Evolutionary conservation across 1,140 invertebrate genomes (phyloP).

Genomic region (Ganaspis sp.): DNA sequence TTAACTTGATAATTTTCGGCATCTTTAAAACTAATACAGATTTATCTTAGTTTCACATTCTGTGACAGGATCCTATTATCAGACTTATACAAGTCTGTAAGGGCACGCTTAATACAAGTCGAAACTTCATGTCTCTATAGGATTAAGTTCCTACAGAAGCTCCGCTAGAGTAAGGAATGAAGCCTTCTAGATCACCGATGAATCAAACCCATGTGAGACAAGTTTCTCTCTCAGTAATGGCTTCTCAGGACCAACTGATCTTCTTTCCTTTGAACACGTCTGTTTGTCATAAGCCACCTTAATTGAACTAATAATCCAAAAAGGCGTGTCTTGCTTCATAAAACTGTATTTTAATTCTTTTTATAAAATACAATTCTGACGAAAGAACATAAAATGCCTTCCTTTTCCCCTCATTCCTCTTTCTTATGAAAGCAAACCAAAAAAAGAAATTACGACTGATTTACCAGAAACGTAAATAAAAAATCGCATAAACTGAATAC

Average conservation of each 20-base stretch:
- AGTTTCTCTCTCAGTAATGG: neutral
- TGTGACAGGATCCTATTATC: neutral
- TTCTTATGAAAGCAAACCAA: no score
- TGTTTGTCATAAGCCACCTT: neutral
- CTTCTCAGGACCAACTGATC: neutral
- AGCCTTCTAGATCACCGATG: slow-evolving; percentile 4
- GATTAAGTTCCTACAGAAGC: slow-evolving; percentile 20
- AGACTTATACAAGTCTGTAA: slow-evolving; percentile 14
- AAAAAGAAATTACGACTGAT: no score
- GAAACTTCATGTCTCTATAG: slow-evolving; percentile 26
- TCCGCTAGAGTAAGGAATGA: neutral
- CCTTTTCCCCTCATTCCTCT: no score
- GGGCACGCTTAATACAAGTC: slow-evolving; percentile 10
- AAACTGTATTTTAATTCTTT: no score
- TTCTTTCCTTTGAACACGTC: neutral
- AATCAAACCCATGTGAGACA: slow-evolving; percentile 15
- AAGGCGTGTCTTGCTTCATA: no score
- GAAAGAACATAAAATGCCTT: no score
- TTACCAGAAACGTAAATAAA: no score
- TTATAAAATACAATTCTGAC: no score
- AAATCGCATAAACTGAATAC: no score
- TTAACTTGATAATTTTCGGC: neutral
- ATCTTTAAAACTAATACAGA: neutral
- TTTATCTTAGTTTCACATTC: slow-evolving; percentile 21
- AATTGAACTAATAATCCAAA: no score